These are phyloP conservation scores for Herminia tarsipennalis DNA, from an alignment of 2,888 invertebrate genomes.

Conservation along the genomic window DNA sequence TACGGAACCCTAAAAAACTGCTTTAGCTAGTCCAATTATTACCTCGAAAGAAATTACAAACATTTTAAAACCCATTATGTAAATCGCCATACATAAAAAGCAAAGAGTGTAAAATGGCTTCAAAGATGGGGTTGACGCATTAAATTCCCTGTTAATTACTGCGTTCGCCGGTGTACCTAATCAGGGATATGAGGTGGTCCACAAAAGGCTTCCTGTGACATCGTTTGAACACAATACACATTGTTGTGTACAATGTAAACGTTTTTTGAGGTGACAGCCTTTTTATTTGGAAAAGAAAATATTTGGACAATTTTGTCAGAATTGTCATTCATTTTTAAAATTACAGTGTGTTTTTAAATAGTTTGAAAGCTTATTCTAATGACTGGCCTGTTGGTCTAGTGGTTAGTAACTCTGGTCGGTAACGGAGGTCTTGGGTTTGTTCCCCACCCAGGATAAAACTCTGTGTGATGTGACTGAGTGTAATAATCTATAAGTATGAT, in stretches of 20 bases:
- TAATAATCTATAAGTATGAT: too few relatives aligned
- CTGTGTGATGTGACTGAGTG: too few relatives aligned
- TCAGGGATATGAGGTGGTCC: conserved; percentile 54
- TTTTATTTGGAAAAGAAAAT: conserved; percentile 6
- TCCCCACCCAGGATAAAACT: too few relatives aligned
- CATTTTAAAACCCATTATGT: conserved; percentile 16
- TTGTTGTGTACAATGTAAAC: conserved; percentile 44
- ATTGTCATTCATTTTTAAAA: too few relatives aligned
- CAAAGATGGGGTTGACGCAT: conserved; percentile 36
- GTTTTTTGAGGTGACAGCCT: conserved; percentile 9
- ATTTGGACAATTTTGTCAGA: neutral
- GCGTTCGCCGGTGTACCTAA: conserved; percentile 39
- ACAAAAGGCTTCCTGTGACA: conserved; percentile 50
- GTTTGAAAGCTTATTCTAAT: too few relatives aligned
- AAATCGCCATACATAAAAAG: conserved; percentile 32
- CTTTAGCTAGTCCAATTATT: too few relatives aligned
- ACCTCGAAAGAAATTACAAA: neutral
- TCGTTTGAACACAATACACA: conserved; percentile 45
- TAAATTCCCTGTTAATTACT: conserved; percentile 46
- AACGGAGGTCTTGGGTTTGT: too few relatives aligned
- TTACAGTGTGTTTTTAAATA: too few relatives aligned
- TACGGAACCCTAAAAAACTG: too few relatives aligned
- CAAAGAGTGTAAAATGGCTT: conserved; percentile 34
- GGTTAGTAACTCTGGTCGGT: too few relatives aligned
- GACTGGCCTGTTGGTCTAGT: too few relatives aligned